phyloP scores from a whole-genome alignment of 2,888 invertebrate species.

The Mylabris sibirica region DNA sequence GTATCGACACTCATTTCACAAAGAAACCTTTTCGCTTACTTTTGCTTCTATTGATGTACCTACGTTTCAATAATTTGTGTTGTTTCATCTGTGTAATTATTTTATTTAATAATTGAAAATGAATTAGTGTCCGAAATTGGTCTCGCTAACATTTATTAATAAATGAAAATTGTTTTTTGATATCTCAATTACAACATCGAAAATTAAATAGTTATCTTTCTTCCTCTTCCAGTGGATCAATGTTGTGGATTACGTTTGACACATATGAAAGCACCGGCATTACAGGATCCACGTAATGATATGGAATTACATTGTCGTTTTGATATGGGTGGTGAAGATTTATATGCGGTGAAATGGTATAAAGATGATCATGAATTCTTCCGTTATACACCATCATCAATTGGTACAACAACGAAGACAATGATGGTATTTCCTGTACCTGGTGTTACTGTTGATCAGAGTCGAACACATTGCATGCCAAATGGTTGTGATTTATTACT shows the following conservation, averaged over 20 bases:
- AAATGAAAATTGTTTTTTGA: too few relatives aligned
- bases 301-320: conserved; percentile 56
- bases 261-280: conserved; percentile 54
- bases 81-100: too few relatives aligned
- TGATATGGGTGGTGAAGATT: conserved; percentile 57
- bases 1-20: too few relatives aligned
- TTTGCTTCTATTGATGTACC: too few relatives aligned
- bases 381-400: conserved; percentile 46
- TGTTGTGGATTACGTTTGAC: conserved; percentile 50
- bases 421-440: conserved; percentile 55
- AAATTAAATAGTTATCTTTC: background rate
- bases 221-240: conserved; percentile 31
- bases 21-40: too few relatives aligned
- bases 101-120: too few relatives aligned
- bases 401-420: too few relatives aligned
- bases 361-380: conserved; percentile 56
- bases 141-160: too few relatives aligned
- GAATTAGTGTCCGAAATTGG: too few relatives aligned
- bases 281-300: conserved; percentile 55
- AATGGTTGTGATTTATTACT: conserved; percentile 58
- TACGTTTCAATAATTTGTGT: too few relatives aligned
- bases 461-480: conserved; percentile 52
- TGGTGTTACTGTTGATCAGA: conserved; percentile 55
- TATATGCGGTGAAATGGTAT: conserved; percentile 60
- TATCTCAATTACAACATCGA: too few relatives aligned